Evolutionary conservation across 2,797 vertebrate species (phyloP), one percentile per base, ranked within the genome.

Genomic region (Limosa lapponica): DNA sequence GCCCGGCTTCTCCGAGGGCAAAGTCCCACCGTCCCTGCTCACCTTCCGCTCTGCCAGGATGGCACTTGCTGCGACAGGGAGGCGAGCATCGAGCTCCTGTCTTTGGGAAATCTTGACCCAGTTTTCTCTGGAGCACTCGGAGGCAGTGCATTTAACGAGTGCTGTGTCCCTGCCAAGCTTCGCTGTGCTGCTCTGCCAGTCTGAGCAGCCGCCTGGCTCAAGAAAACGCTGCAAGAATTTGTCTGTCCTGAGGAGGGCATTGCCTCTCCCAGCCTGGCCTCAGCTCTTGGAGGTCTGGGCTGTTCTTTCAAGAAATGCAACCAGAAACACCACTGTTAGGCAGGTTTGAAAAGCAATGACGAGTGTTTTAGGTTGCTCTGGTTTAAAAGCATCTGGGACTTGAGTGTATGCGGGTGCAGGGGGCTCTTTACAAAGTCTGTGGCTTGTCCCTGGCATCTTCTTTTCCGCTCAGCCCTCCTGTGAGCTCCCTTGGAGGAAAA

Each of bases 361-460:
- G 4, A 34, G 34, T 30, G 54, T 13, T 80, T 67, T 0, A 9
- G 23, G 37, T 51, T 87, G 91, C 57, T 81, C 36, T 64, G 65
- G 39, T 49, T 71, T 59, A 24, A 72, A 69, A 87, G 51, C 32
- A 11, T n/a, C 32, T 37, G 44, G 20, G 23, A 28, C 16, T 27
- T 0, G 0, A 3, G 22, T 2, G 16, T 1, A 0, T 11, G 43
- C 51, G 44, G 55, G 51, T 25, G 58, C 34, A 48, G 58, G 30
- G 19, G 8, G 43, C 18, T 55, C 43, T 62, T 80, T 34, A 52
- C 36, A 22, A 66, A 64, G 16, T 10, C 59, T 5, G 3, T 10
- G 34, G 46, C 23, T 73, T 48, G 23, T 72, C 20, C 27, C 28
- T 2, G 5, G 17, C 17, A 8, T 12, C 22, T 44, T 44, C 18